Evolutionary conservation across 2,797 vertebrate genomes (phyloP).

Genomic region (Neostethus bicornis): DNA sequence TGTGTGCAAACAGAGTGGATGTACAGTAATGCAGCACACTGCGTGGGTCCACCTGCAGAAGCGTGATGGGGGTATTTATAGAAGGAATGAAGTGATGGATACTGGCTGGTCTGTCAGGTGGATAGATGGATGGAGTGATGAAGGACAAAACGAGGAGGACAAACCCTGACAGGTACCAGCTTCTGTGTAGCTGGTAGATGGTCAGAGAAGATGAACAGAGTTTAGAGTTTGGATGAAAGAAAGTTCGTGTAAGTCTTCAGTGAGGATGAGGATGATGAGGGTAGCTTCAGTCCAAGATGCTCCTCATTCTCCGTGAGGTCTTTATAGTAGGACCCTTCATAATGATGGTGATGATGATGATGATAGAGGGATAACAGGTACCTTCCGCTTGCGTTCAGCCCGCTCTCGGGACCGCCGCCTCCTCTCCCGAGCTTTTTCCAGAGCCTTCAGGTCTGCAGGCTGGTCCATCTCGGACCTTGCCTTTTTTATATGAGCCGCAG

Average conservation of each 20-base stretch:
- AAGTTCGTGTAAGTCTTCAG: too few relatives aligned
- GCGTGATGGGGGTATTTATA: too few relatives aligned
- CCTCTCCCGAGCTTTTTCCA: slow-evolving; percentile 88
- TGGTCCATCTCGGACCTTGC: slow-evolving; percentile 86
- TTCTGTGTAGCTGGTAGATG: too few relatives aligned
- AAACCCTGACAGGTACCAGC: slow-evolving; percentile 5
- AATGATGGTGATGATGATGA: slow-evolving; percentile 35
- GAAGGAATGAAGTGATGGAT: slow-evolving; percentile 9
- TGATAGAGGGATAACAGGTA: slow-evolving; percentile 73
- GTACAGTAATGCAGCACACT: too few relatives aligned
- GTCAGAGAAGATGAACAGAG: too few relatives aligned
- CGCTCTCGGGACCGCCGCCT: slow-evolving; percentile 90
- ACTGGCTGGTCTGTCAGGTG: neutral
- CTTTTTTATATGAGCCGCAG: slow-evolving; percentile 97
- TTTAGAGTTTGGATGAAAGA: neutral
- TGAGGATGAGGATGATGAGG: slow-evolving; percentile 4
- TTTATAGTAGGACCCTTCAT: too few relatives aligned
- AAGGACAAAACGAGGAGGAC: slow-evolving; percentile 7
- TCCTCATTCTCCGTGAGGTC: neutral
- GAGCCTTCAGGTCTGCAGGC: slow-evolving; percentile 87
- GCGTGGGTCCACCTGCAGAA: too few relatives aligned
- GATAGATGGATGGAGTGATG: slow-evolving; percentile 16
- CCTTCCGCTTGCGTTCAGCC: slow-evolving; percentile 96
- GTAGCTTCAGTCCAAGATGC: neutral
- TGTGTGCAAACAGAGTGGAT: too few relatives aligned